Base-by-base conservation (phyloP, 2,797 vertebrate species). In the Cynopterus sphinx region DNA sequence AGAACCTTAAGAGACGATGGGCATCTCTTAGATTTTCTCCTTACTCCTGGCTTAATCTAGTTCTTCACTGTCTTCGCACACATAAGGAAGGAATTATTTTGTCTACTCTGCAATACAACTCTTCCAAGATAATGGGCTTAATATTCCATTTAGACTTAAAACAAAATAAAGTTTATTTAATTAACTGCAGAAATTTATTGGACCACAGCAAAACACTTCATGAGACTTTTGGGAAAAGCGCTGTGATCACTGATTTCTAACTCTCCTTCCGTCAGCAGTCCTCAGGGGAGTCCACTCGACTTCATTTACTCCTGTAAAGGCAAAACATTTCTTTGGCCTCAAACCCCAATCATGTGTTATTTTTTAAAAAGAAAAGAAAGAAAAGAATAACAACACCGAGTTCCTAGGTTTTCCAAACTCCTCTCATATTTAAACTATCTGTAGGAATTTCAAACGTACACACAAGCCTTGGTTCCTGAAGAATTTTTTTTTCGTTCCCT, bases 41-140 rank as follows among this genome's bases (percentile, higher is more conserved):
- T 31, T 36, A 16, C 70, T 55, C 28, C 11, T 33, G 43, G 11
- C 85, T 36, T 83, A 41, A 78, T 90, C 43, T 53, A 0, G 4
- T 86, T 68, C 96, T 94, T 95, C 26, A 21, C 95, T 17, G 12
- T 78, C 33, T 90, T 53, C 7, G 16, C 65, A 24, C 10, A n/a
- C 77, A 55, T 57, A 63, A 77, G 91, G 22, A 51, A 63, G 59
- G 67, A 93, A 77, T 75, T 26, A 59, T 81, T 93, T 92, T 97
- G 24, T 84, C 46, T 95, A 70, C 67, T 88, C 55, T 87, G 65
- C 6, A 53, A 89, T 96, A 96, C 96, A 96, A 81, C 92, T 77
- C 83, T 73, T 97, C 86, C 46, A 49, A 86, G 39, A 26, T 46
- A 91, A 81, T 51, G 88, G 36, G 93, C 86, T 96, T 24, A 1